Percentiles rank a stretch among this genome's conserved stretches.
These are phyloP conservation scores for Urocitellus parryii DNA, from an alignment of 2,113 vertebrate genomes.

Conservation along the genomic window DNA sequence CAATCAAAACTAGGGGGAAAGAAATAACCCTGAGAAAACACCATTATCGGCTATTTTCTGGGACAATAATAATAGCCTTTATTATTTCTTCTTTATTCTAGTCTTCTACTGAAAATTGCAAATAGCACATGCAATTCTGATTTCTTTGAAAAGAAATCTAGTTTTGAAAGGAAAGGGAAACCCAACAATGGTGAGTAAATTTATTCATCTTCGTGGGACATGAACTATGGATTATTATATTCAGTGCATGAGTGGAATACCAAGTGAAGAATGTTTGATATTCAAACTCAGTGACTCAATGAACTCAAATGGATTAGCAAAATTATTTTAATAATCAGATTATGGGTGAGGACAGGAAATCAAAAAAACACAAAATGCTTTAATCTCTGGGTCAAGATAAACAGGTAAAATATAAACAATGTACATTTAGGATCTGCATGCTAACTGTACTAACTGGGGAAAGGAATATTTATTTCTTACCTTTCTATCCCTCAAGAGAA, in stretches of 20 bases:
- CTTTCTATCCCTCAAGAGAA: neutral
- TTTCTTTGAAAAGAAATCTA: slow-evolving; percentile 31
- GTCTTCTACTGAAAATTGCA: slow-evolving; percentile 49
- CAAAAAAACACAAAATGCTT: neutral
- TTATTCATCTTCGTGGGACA: neutral
- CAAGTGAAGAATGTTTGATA: neutral
- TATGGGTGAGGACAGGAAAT: neutral
- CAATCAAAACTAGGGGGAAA: slow-evolving; percentile 7
- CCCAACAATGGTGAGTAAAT: neutral
- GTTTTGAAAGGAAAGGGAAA: slow-evolving; percentile 54
- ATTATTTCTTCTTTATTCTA: slow-evolving; percentile 41
- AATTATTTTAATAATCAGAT: slow-evolving; percentile 3
- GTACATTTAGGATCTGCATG: neutral
- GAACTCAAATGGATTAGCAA: neutral
- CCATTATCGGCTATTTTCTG: slow-evolving; percentile 46
- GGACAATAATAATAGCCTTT: slow-evolving; percentile 30
- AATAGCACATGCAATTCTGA: slow-evolving; percentile 20
- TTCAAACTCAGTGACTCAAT: neutral
- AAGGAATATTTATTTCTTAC: neutral
- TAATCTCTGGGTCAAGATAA: slow-evolving; percentile 15
- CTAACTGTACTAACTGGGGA: neutral
- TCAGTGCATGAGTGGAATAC: neutral
- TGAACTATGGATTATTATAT: neutral
- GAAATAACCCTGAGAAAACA: slow-evolving; percentile 42
- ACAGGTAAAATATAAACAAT: neutral